phyloP scores from a whole-genome alignment of 2,113 vertebrate species.

The Urocolius indicus region DNA sequence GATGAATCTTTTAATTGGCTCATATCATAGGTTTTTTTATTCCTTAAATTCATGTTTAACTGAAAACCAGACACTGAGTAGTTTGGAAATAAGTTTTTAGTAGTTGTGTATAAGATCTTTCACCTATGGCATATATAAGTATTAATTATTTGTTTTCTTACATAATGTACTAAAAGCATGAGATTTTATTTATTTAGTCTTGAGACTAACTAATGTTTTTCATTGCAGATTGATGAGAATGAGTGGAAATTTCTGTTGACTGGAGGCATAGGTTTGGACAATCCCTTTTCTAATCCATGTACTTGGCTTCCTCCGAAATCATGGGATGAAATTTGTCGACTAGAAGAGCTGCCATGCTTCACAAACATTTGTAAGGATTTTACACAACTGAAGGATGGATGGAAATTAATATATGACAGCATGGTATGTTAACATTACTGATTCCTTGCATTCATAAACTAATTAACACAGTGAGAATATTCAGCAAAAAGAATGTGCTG shows the following conservation, averaged over 20 bases:
- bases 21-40: background rate
- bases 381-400: conserved; percentile 77
- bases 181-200: background rate
- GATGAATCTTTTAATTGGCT: background rate
- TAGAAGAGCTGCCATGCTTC: conserved; percentile 81
- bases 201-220: background rate
- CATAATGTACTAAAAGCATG: background rate
- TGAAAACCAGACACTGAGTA: background rate
- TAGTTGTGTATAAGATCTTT: background rate
- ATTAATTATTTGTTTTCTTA: background rate
- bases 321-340: conserved; percentile 89
- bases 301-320: conserved; percentile 87
- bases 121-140: too few species aligned
- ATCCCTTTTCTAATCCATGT: conserved; percentile 84
- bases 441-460: background rate
- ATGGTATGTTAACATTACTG: conserved; percentile 73
- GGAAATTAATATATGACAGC: conserved; percentile 89
- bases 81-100: background rate
- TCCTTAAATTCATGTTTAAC: background rate
- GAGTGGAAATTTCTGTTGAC: conserved; percentile 92
- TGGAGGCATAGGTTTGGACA: conserved; percentile 88
- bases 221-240: conserved; percentile 79
- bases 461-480: background rate
- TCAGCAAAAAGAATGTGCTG: background rate
- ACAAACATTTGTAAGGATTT: conserved; percentile 80